Percentiles rank a stretch among this genome's conserved stretches.
Conservation (phyloP, 2,888 invertebrate species). For the Leucophora obtusa region DNA sequence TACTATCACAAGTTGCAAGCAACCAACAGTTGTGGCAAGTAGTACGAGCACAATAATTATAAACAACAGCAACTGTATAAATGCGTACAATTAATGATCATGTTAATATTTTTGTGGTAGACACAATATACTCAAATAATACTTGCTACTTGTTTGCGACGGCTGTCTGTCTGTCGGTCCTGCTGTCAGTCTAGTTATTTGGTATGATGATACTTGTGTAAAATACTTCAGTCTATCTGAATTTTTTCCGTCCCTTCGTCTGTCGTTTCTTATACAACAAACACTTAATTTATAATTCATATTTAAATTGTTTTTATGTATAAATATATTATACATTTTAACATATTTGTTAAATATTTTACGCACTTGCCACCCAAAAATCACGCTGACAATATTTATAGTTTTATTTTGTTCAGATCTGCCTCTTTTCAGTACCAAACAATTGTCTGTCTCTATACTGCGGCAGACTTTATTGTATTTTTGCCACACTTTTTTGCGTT, state of each 20-base stretch:
- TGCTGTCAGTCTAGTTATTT: not conserved
- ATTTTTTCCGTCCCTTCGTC: constrained; percentile 15
- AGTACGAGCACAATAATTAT: not conserved
- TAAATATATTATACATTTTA: constrained; percentile 49
- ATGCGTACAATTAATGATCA: constrained; percentile 47
- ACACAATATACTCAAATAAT: constrained; percentile 28
- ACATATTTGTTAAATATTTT: constrained; percentile 68
- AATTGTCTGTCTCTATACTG: constrained; percentile 67
- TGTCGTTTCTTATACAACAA: constrained; percentile 4
- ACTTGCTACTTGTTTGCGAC: constrained; percentile 43
- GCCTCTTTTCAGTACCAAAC: not conserved
- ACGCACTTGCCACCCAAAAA: constrained; percentile 69
- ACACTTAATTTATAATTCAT: constrained; percentile 47
- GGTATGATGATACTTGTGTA: not conserved
- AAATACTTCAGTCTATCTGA: constrained; percentile 39
- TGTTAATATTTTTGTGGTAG: constrained; percentile 58
- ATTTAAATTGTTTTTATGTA: constrained; percentile 48
- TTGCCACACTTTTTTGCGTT: constrained; percentile 67
- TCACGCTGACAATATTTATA: constrained; percentile 56
- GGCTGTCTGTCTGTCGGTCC: constrained; percentile 5
- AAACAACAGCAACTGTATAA: not conserved
- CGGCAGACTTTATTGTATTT: constrained; percentile 72
- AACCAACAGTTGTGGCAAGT: constrained; percentile 25
- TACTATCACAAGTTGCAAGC: constrained; percentile 40
- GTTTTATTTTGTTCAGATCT: constrained; percentile 13